Evolutionary conservation across 2,888 invertebrate species (phyloP).

Genomic region (Nasonovia ribisnigri): DNA sequence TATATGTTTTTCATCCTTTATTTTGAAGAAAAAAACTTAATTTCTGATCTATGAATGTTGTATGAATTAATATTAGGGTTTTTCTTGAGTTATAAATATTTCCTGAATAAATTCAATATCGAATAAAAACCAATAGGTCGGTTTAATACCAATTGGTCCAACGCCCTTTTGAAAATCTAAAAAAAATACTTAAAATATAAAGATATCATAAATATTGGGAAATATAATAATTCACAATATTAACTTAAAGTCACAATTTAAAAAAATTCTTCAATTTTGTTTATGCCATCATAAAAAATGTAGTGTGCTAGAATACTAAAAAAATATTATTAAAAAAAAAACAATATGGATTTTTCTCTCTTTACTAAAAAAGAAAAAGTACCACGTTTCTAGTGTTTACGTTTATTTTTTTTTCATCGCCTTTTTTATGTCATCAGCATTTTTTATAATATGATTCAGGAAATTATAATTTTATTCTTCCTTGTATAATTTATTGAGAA

Average conservation of each 20-base stretch:
- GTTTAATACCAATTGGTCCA: neutral
- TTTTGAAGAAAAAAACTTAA: neutral
- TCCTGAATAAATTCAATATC: neutral
- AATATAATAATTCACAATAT: neutral
- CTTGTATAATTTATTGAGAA: neutral
- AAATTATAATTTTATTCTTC: constrained; percentile 22
- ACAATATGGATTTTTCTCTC: neutral
- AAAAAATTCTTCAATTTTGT: constrained; percentile 13
- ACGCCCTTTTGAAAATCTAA: neutral
- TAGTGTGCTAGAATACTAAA: neutral
- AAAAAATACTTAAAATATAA: neutral
- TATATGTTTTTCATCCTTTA: neutral
- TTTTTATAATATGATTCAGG: neutral
- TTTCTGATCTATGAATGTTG: neutral
- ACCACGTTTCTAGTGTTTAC: constrained; percentile 7
- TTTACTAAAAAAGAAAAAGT: neutral
- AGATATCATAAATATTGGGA: neutral
- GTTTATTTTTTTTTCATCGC: neutral
- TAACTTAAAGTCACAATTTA: neutral
- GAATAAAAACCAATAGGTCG: neutral
- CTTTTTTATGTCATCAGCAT: neutral
- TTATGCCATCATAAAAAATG: neutral
- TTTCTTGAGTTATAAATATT: neutral
- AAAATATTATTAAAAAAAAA: neutral
- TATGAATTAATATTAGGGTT: neutral